Base-by-base conservation (phyloP, 2,888 invertebrate genomes). In the Zaprionus lineosus region DNA sequence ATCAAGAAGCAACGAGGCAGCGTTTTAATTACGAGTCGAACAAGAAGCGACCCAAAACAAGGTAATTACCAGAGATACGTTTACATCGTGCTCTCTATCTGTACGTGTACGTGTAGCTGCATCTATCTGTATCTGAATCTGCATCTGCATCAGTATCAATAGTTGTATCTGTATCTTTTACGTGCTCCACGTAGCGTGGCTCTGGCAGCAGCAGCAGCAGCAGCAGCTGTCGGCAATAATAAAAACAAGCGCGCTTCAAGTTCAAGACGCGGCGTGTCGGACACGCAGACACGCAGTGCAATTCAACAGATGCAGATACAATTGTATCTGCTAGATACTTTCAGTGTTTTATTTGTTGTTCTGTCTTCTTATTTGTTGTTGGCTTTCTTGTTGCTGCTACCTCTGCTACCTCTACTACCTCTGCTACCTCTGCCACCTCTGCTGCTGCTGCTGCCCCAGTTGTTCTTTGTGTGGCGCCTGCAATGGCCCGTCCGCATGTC, bases 151-250 rank as follows among this genome's bases (percentile, higher is more conserved):
- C 31, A 41, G 16, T 37, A 36, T 63, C 58, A 53, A 24, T 14
- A 12, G 11, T 37, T 62, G 62, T 64, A 56, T 59, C 59, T 73
- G 77, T 67, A 74, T 79, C 71, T 81, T 67, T 74, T 77, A 77
- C 81, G 77, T 81, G 78, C 77, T 75, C 48, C 64, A 53, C 53
- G 61, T 62, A 75, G 77, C 77, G 70, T 70, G 62, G 46, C 29
- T 43, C 29, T 8, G 24, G 67, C 67, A 47, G 46, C 36, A 43
- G n/a, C 33, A 33, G 26, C 43, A 52, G 33, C 18, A 9, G 15
- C 31, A 19, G 55, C 15, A 37, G 50, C 31, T 41, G 66, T 34
- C 43, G 41, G 34, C 29, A 28, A 59, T 31, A 43, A 50, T 44
- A 51, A 21, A 51, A 33, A 43, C 47, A 55, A 62, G 50, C 46